Conservation (phyloP, 2,113 vertebrate genomes). For the Rhizomys pruinosus region DNA sequence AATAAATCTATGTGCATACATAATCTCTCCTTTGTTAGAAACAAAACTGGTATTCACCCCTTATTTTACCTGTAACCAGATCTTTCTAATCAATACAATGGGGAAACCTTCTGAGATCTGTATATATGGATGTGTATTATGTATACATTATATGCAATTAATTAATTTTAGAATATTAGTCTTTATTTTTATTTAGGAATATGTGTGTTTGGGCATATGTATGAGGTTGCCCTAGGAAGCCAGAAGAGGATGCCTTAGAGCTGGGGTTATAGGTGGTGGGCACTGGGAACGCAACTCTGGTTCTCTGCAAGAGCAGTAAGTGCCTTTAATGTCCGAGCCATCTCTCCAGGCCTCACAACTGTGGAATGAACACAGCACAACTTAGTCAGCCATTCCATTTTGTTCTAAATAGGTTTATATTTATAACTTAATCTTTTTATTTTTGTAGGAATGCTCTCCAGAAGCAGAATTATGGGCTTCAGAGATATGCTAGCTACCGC, state of each 20-base stretch:
- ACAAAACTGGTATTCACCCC: not conserved
- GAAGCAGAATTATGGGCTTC: too few species aligned
- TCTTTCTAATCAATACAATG: not conserved
- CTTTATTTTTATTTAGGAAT: too few species aligned
- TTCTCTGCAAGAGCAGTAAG: too few species aligned
- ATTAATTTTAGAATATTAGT: not conserved
- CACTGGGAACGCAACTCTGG: too few species aligned
- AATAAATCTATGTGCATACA: not conserved
- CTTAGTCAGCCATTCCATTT: not conserved
- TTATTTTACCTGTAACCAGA: not conserved
- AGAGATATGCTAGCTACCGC: too few species aligned
- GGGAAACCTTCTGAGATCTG: too few species aligned
- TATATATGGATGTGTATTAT: not conserved
- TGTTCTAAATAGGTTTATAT: not conserved
- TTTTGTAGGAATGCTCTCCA: not conserved
- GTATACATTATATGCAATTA: not conserved
- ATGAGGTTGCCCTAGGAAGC: too few species aligned
- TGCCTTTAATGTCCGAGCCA: too few species aligned
- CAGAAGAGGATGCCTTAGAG: too few species aligned
- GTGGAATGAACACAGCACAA: not conserved
- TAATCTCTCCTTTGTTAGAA: not conserved
- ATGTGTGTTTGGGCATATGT: too few species aligned
- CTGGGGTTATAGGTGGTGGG: too few species aligned
- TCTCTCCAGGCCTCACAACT: not conserved
- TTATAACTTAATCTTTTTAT: not conserved